Evolutionary conservation across 2,797 vertebrate species (phyloP).

Genomic region (Lacerta agilis): DNA sequence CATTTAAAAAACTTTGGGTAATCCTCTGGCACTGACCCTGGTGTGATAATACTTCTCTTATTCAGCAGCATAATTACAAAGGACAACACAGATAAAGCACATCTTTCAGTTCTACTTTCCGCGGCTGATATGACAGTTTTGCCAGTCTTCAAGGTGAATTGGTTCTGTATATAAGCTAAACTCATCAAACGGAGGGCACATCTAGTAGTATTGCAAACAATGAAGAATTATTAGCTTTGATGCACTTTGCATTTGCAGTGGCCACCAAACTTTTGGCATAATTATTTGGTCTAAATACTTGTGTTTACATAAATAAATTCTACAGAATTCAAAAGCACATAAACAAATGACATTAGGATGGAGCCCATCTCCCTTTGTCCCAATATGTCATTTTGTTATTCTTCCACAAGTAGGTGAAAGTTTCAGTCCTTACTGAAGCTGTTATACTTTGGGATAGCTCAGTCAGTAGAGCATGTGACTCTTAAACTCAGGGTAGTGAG

Average conservation of each 20-base stretch:
- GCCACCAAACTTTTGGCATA: conserved; percentile 37
- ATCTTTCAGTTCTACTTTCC: conserved; percentile 76
- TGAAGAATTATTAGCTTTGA: conserved; percentile 49
- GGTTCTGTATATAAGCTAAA: conserved; percentile 73
- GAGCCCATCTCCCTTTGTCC: not conserved
- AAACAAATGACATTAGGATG: not conserved
- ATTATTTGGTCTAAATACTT: not conserved
- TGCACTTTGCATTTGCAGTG: conserved; percentile 24
- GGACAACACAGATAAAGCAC: conserved; percentile 83
- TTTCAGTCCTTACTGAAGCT: no score
- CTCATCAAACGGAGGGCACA: conserved; percentile 53
- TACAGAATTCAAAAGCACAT: not conserved
- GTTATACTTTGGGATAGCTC: no score
- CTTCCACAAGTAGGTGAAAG: no score
- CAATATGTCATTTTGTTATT: no score
- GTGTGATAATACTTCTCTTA: conserved; percentile 94
- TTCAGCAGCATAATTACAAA: conserved; percentile 93
- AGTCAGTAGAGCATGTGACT: no score
- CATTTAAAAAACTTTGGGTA: conserved; percentile 94
- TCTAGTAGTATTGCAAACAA: conserved; percentile 37
- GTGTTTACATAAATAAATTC: not conserved
- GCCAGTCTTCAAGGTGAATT: conserved; percentile 73
- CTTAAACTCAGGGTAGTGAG: no score
- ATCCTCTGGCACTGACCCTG: conserved; percentile 93
- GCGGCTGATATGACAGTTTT: conserved; percentile 73